phyloP scores from a whole-genome alignment of 2,113 vertebrate species.

The Podarcis cretensis region DNA sequence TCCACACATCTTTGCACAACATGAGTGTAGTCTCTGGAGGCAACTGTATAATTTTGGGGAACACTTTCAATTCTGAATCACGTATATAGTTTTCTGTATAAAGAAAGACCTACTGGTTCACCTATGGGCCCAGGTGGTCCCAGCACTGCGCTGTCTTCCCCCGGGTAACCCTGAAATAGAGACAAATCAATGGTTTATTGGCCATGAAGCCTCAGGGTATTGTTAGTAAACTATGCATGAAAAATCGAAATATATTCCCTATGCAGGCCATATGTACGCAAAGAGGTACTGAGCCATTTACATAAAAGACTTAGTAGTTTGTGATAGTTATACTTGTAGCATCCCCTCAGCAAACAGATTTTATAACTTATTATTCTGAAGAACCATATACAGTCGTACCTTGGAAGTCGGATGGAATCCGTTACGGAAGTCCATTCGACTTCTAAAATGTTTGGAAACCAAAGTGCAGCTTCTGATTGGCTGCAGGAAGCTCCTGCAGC shows the following conservation, averaged over 20 bases:
- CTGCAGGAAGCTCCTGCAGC: too few relatives aligned
- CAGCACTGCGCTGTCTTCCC: slow-evolving; percentile 86
- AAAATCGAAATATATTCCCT: neutral
- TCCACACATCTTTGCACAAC: neutral
- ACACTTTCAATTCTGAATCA: slow-evolving; percentile 33
- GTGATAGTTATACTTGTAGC: too few relatives aligned
- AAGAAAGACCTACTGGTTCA: slow-evolving; percentile 99
- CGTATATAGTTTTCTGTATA: slow-evolving; percentile 72
- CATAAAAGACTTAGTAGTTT: too few relatives aligned
- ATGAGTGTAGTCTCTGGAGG: neutral
- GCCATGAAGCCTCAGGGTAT: neutral
- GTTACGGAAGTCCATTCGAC: too few relatives aligned
- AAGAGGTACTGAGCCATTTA: too few relatives aligned
- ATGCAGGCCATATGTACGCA: too few relatives aligned
- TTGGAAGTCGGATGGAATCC: too few relatives aligned
- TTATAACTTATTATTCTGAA: too few relatives aligned
- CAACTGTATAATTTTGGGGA: neutral
- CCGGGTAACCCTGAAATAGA: slow-evolving; percentile 89
- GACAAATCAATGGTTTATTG: slow-evolving; percentile 11
- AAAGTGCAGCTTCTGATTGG: too few relatives aligned
- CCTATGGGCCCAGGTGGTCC: slow-evolving; percentile 95
- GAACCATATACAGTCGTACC: too few relatives aligned
- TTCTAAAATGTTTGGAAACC: too few relatives aligned
- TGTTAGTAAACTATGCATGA: neutral
- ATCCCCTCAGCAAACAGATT: too few relatives aligned